phyloP scores from a whole-genome alignment of 2,113 vertebrate species.

The Plestiodon gilberti region DNA sequence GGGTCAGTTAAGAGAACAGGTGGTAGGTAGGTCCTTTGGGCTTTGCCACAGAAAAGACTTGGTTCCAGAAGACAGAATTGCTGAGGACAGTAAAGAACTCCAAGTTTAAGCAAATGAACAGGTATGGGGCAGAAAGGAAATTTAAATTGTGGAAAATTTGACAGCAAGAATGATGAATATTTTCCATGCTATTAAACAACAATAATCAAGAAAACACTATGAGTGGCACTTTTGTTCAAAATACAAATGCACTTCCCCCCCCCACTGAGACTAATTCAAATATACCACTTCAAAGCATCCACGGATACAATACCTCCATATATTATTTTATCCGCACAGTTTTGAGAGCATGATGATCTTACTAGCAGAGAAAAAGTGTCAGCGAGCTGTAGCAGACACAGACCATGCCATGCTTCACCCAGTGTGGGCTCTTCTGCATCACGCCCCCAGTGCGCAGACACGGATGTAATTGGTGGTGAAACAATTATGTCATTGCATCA shows the following conservation, averaged over 20 bases:
- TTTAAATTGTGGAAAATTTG: background rate
- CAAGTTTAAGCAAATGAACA: constrained; percentile 1
- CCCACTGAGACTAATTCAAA: background rate
- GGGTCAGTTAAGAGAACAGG: constrained; percentile 51
- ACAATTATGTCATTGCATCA: too few species aligned
- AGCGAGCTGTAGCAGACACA: background rate
- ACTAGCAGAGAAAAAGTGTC: background rate
- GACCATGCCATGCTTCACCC: too few species aligned
- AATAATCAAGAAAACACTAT: background rate
- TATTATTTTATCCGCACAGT: too few species aligned
- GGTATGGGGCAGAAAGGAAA: background rate
- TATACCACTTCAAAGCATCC: background rate
- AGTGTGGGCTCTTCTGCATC: too few species aligned
- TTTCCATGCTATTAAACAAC: background rate
- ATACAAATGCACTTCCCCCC: background rate
- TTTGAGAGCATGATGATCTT: background rate
- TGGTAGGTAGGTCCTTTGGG: constrained; percentile 43
- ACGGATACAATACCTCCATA: background rate
- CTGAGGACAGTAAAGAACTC: background rate
- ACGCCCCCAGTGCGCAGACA: too few species aligned
- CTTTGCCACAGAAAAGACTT: constrained; percentile 40
- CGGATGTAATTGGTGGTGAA: too few species aligned
- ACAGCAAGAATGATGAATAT: background rate
- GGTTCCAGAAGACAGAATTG: constrained; percentile 33
- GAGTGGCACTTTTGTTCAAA: background rate